Conservation (phyloP, 2,113 vertebrate genomes). For the Monarcha castaneiventris region DNA sequence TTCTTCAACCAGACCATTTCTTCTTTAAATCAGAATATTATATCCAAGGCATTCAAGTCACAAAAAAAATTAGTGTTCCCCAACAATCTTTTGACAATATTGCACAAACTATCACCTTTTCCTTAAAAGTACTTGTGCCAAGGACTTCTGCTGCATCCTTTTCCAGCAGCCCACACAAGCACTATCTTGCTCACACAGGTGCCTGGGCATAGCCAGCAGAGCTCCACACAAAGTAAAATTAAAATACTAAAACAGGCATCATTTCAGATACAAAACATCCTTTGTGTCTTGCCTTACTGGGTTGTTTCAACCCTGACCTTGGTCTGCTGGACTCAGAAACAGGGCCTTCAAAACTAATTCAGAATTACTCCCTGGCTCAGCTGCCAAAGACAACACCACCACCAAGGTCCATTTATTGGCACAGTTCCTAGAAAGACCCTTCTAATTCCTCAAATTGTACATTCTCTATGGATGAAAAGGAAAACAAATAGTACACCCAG, state of each 20-base stretch:
- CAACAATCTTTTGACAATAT: background rate
- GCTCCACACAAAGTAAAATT: background rate
- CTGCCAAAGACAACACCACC: slow-evolving; percentile 17
- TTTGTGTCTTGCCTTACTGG: background rate
- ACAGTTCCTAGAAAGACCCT: background rate
- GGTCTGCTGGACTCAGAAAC: background rate
- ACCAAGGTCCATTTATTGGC: background rate
- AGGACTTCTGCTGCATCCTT: background rate
- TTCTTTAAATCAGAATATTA: background rate
- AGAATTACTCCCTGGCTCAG: background rate
- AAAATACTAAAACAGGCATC: background rate
- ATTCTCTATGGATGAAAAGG: background rate
- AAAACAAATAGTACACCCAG: background rate
- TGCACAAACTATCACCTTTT: background rate
- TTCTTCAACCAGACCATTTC: background rate
- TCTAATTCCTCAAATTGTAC: background rate
- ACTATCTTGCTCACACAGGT: background rate
- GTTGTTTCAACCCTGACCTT: background rate
- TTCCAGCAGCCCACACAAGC: background rate
- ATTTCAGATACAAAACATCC: background rate
- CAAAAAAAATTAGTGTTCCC: background rate
- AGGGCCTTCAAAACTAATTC: background rate
- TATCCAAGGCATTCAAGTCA: background rate
- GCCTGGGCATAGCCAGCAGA: background rate
- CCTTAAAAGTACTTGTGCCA: background rate